A percentile compares a stretch with the other conserved stretches of the same genome.
phyloP scores from a whole-genome alignment of 2,888 invertebrate genomes.

The Aplocera efformata region DNA sequence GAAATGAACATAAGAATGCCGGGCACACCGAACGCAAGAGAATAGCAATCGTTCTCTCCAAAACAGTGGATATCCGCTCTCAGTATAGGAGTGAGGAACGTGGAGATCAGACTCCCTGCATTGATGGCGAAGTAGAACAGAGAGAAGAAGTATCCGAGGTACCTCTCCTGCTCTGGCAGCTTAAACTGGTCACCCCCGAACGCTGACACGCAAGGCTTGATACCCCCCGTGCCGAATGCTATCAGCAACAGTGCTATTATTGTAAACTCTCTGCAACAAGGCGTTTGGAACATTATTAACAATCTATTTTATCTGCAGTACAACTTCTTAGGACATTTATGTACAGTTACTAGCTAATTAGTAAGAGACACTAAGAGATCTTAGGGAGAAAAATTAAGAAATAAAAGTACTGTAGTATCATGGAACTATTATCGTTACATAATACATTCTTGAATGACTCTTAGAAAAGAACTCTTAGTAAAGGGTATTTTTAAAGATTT shows the following conservation, averaged over 20 bases:
- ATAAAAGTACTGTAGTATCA: too few species aligned
- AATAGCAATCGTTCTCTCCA: slow-evolving; percentile 88
- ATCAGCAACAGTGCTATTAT: slow-evolving; percentile 86
- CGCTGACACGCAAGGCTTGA: slow-evolving; percentile 96
- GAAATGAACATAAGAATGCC: slow-evolving; percentile 92
- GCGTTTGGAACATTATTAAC: too few species aligned
- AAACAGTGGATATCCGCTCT: slow-evolving; percentile 90
- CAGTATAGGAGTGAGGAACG: slow-evolving; percentile 92
- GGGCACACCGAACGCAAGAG: slow-evolving; percentile 94
- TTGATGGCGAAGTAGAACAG: slow-evolving; percentile 97
- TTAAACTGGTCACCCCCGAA: slow-evolving; percentile 97
- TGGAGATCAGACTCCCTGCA: slow-evolving; percentile 93
- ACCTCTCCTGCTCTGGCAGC: slow-evolving; percentile 87
- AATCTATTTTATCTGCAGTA: too few species aligned
- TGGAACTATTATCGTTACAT: too few species aligned
- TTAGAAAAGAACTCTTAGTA: too few species aligned
- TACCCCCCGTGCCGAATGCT: slow-evolving; percentile 95
- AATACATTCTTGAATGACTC: too few species aligned
- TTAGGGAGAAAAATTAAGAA: too few species aligned
- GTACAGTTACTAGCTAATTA: too few species aligned
- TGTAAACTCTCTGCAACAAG: slow-evolving; percentile 79
- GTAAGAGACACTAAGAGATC: too few species aligned
- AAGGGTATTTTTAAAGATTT: too few species aligned
- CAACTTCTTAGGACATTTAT: too few species aligned
- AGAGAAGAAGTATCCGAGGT: slow-evolving; percentile 93